These are phyloP conservation scores for Pachycephala philippinensis DNA, from an alignment of 2,113 vertebrate species.

Conservation along the genomic window DNA sequence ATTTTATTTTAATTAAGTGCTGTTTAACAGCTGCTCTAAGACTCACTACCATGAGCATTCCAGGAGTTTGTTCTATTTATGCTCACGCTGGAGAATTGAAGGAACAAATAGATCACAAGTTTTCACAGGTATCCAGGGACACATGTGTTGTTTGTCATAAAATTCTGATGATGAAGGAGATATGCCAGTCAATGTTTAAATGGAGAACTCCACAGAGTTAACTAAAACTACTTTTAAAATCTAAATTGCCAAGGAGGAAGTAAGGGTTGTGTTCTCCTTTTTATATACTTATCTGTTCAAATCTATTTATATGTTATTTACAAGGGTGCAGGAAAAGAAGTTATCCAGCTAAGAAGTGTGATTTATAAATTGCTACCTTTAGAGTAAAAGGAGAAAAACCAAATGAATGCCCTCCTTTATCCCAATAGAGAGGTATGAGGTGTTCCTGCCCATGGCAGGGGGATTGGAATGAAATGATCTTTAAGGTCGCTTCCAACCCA, in stretches of 20 bases:
- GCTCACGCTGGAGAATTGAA: not conserved
- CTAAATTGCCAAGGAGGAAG: not conserved
- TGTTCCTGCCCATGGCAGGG: not conserved
- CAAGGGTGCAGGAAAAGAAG: not conserved
- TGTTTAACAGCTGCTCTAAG: not conserved
- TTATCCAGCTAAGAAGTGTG: not conserved
- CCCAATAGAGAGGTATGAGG: rapidly evolving
- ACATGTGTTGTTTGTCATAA: not conserved
- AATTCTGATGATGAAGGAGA: not conserved
- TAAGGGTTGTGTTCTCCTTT: not conserved
- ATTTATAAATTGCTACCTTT: not conserved
- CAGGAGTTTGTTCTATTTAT: not conserved
- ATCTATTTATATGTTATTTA: not conserved
- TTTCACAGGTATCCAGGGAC: not conserved
- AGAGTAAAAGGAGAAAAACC: not conserved
- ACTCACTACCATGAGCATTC: rapidly evolving
- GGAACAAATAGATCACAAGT: not conserved
- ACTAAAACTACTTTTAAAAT: not conserved
- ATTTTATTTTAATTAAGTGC: not conserved
- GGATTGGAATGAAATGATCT: not conserved
- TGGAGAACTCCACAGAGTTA: not conserved
- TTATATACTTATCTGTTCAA: no score
- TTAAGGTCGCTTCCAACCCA: not conserved
- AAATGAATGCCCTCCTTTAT: not conserved
- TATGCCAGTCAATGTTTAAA: not conserved